These are phyloP conservation scores for Clunio marinus DNA, from an alignment of 2,888 invertebrate genomes.

Conservation along the genomic window DNA sequence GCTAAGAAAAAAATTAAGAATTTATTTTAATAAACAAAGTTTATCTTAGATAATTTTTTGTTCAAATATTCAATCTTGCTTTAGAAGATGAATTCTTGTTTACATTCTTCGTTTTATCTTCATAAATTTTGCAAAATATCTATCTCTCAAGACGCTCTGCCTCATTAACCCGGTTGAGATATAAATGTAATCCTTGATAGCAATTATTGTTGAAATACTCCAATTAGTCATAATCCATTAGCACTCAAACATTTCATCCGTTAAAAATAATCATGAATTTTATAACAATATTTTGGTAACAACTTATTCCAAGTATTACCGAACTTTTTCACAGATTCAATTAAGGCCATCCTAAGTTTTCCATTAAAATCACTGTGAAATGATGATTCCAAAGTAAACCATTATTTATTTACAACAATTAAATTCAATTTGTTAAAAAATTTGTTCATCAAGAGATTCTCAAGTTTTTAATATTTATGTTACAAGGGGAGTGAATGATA, in stretches of 20 bases:
- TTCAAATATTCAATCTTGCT: not conserved
- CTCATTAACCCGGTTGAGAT: slow-evolving; percentile 18
- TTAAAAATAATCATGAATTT: not conserved
- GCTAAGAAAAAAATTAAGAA: slow-evolving; percentile 22
- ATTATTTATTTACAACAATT: slow-evolving; percentile 36
- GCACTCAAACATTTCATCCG: not conserved
- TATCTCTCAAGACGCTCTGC: not conserved
- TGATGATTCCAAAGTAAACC: slow-evolving; percentile 21
- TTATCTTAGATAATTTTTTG: slow-evolving; percentile 36
- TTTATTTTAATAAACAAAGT: slow-evolving; percentile 37
- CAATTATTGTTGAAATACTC: slow-evolving; percentile 19
- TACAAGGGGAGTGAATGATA: too few species aligned
- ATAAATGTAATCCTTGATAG: slow-evolving; percentile 11
- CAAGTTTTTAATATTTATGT: too few species aligned
- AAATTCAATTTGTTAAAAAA: slow-evolving; percentile 32
- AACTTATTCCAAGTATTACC: slow-evolving; percentile 9
- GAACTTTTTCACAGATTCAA: not conserved
- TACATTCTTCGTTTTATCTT: not conserved
- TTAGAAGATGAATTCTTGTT: not conserved
- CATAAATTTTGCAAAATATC: not conserved
- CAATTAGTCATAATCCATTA: slow-evolving; percentile 38
- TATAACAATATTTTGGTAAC: slow-evolving; percentile 6
- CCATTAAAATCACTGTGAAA: not conserved
- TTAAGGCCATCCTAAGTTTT: not conserved
- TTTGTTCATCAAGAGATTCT: not conserved